Evolutionary conservation across 2,113 vertebrate species (phyloP).

Genomic region (Ovibos moschatus): DNA sequence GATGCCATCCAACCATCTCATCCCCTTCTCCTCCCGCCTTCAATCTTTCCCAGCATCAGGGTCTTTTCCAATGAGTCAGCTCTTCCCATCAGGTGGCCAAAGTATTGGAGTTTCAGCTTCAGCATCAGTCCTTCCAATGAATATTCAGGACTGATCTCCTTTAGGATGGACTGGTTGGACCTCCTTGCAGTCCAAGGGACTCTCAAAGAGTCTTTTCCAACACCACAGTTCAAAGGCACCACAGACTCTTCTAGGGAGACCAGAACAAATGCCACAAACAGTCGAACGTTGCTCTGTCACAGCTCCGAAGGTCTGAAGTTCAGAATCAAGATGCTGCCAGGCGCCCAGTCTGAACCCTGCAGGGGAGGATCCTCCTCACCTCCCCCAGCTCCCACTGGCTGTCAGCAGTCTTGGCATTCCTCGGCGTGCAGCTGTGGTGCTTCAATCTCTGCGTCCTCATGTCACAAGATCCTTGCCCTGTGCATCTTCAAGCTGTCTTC

Average conservation of each 20-base stretch:
- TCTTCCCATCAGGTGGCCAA: neutral
- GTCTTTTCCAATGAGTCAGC: neutral
- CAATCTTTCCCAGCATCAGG: neutral
- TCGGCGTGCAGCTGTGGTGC: rapidly evolving
- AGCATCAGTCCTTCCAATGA: neutral
- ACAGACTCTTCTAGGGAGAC: neutral
- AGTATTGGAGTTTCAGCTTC: neutral
- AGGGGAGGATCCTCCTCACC: rapidly evolving
- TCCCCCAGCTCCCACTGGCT: neutral
- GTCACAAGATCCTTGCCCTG: rapidly evolving
- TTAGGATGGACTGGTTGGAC: neutral
- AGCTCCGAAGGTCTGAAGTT: neutral
- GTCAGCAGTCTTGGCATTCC: rapidly evolving
- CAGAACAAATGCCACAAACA: neutral
- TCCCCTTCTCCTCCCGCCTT: neutral
- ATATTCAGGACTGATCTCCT: neutral
- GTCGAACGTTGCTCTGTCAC: neutral
- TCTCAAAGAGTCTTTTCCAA: neutral
- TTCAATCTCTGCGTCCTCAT: neutral
- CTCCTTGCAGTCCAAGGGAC: neutral
- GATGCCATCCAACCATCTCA: neutral
- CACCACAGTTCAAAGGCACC: neutral
- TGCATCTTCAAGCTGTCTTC: neutral
- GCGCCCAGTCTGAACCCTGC: rapidly evolving
- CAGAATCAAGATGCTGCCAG: neutral